Conservation (phyloP, 2,888 invertebrate species). For the Busseola fusca region DNA sequence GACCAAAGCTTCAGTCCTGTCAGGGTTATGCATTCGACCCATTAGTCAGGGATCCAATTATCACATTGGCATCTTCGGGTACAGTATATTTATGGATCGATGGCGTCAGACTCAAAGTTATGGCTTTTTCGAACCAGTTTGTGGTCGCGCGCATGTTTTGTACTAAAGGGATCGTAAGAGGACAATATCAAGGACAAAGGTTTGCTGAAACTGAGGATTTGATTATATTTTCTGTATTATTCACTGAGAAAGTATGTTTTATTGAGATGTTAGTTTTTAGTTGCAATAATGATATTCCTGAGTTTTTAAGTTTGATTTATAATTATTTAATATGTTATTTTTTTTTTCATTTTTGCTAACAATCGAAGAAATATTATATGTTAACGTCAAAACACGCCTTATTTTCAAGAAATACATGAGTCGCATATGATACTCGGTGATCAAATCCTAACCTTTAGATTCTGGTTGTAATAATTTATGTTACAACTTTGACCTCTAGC, state of each 20-base stretch:
- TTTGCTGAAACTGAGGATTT: conserved; percentile 31
- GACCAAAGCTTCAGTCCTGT: conserved; percentile 12
- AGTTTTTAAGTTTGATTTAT: not conserved
- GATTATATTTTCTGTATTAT: conserved; percentile 12
- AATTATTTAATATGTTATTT: not conserved
- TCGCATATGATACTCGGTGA: conserved; percentile 29
- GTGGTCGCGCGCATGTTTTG: conserved; percentile 55
- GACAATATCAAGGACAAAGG: conserved; percentile 64
- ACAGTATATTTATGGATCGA: conserved; percentile 73
- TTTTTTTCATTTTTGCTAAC: not conserved
- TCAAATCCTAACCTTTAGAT: conserved; percentile 52
- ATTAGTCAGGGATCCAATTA: conserved; percentile 63
- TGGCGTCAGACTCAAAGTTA: conserved; percentile 66
- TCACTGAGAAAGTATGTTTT: not conserved
- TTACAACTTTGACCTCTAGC: conserved; percentile 55
- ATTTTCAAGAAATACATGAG: conserved; percentile 8
- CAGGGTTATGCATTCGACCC: conserved; percentile 22
- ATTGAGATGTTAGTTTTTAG: not conserved
- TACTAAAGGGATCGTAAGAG: conserved; percentile 50
- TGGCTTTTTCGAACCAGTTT: conserved; percentile 69
- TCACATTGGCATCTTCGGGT: conserved; percentile 59
- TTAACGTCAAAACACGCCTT: conserved; percentile 3
- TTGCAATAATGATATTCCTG: not conserved
- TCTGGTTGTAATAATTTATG: conserved; percentile 45
- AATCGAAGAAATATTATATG: not conserved